Conservation (phyloP, 2,797 vertebrate species). For the Bovichtus variegatus region DNA sequence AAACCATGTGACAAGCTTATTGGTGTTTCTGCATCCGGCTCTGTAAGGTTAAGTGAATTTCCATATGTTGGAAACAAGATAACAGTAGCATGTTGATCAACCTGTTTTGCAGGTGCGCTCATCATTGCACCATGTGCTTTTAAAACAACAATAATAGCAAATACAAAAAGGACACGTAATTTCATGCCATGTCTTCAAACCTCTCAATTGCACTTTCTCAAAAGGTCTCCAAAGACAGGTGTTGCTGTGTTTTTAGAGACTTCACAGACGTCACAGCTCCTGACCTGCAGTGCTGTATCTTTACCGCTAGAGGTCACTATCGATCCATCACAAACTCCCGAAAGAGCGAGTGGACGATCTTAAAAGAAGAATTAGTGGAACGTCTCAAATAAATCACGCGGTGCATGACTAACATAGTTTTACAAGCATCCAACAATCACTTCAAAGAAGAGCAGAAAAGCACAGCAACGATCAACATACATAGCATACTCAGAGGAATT, state of each 20-base stretch:
- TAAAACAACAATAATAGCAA: background rate
- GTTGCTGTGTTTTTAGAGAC: background rate
- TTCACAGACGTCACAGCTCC: too few relatives aligned
- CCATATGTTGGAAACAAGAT: background rate
- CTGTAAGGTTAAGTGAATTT: slow-evolving; percentile 6
- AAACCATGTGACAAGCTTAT: slow-evolving; percentile 27
- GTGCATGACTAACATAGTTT: slow-evolving; percentile 17
- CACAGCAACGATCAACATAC: background rate
- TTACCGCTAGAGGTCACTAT: slow-evolving; percentile 62
- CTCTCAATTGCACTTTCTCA: background rate
- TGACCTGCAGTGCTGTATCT: slow-evolving; percentile 19
- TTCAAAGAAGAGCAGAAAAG: background rate
- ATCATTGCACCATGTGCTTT: background rate
- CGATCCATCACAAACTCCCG: slow-evolving; percentile 2
- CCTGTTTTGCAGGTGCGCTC: slow-evolving; percentile 9
- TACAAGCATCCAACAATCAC: background rate
- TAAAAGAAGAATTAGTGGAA: slow-evolving; percentile 1
- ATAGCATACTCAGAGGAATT: background rate
- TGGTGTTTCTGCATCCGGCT: background rate
- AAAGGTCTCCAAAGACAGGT: background rate
- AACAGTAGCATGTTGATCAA: slow-evolving; percentile 7
- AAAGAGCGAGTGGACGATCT: background rate
- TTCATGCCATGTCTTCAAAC: background rate
- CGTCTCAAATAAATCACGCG: slow-evolving; percentile 20
- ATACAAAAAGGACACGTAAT: background rate